Conservation (phyloP, 2,113 vertebrate genomes). For the Chionodraco myersi region DNA sequence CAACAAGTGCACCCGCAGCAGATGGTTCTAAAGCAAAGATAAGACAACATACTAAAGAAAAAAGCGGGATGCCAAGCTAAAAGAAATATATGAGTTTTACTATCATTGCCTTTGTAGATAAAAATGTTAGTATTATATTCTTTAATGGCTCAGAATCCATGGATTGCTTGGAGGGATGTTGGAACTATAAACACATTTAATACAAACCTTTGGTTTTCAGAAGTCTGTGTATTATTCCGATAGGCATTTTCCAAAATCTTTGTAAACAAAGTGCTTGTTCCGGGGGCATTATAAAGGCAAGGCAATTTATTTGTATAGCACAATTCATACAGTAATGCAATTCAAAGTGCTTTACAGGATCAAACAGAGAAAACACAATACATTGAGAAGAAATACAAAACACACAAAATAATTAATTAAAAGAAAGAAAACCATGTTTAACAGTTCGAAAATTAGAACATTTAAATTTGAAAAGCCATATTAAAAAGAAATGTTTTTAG, state of each 20-base stretch:
- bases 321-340: too few species aligned
- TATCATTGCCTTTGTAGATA: slow-evolving; percentile 16
- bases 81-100: not conserved
- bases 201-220: slow-evolving; percentile 29
- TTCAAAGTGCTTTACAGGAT: too few species aligned
- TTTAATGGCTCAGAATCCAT: slow-evolving; percentile 20
- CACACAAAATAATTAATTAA: too few species aligned
- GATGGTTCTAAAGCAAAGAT: slow-evolving; percentile 23
- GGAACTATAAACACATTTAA: slow-evolving; percentile 53
- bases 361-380: too few species aligned
- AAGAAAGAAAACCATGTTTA: too few species aligned
- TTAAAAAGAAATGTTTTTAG: too few species aligned
- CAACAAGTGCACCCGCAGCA: slow-evolving; percentile 13
- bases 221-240: slow-evolving; percentile 23
- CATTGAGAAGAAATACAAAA: too few species aligned
- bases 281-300: slow-evolving; percentile 9
- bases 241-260: slow-evolving; percentile 43
- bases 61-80: not conserved
- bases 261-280: slow-evolving; percentile 39
- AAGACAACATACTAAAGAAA: not conserved
- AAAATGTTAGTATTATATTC: slow-evolving; percentile 9
- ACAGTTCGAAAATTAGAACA: too few species aligned
- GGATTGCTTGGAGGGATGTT: slow-evolving; percentile 40
- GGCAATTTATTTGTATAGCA: too few species aligned
- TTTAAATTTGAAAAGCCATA: too few species aligned